Percentiles rank a stretch among this genome's conserved stretches.
Conservation (phyloP, 2,797 vertebrate genomes). For the Podarcis siculus region DNA sequence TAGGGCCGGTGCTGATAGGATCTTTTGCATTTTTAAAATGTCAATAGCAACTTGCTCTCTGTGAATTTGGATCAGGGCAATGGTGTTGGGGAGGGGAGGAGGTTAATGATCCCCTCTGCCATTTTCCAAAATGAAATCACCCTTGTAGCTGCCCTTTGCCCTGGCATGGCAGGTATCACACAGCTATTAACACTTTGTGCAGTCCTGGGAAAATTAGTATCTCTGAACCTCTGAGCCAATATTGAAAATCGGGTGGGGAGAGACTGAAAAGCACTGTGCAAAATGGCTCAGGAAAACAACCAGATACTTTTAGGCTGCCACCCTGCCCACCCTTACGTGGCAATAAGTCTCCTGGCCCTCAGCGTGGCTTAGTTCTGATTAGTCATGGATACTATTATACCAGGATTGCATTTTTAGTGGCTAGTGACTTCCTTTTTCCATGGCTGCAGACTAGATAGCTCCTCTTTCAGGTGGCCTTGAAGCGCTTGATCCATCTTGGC, state of each 20-base stretch:
- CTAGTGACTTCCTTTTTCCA: neutral
- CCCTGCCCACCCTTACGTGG: too few species aligned
- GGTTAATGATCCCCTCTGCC: neutral
- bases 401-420: neutral
- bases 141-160: neutral
- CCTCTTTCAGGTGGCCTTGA: neutral
- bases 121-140: neutral
- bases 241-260: neutral
- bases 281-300: too few species aligned
- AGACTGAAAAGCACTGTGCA: neutral
- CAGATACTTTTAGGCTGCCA: neutral
- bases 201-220: too few species aligned
- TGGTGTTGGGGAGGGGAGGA: neutral
- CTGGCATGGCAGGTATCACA: neutral
- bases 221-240: neutral
- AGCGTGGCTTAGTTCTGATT: neutral
- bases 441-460: neutral
- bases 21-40: neutral
- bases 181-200: neutral
- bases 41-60: neutral
- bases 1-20: neutral
- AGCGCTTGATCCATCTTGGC: neutral
- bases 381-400: neutral
- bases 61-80: neutral
- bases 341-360: neutral